A percentile compares a stretch with the other conserved stretches of the same genome.
Conservation (phyloP, 35 echinoderm and acorn worm species). For the Ophiothrix spiculata region DNA sequence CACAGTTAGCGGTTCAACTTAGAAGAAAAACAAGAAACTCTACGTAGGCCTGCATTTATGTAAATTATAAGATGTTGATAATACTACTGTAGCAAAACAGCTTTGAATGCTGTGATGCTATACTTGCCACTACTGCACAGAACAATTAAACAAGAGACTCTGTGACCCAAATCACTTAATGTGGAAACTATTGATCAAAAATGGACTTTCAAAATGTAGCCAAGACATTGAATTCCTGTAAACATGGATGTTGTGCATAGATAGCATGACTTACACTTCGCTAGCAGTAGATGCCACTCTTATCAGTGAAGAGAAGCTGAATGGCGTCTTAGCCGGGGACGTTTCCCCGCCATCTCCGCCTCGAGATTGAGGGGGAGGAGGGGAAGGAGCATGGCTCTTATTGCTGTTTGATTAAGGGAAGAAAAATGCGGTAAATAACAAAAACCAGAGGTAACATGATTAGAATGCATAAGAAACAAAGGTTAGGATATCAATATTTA, state of each 20-base stretch:
- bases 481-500: too few species aligned
- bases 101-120: too few species aligned
- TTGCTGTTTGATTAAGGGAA: not conserved
- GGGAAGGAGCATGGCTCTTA: slow-evolving; percentile 7
- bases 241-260: not conserved
- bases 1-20: too few species aligned
- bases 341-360: slow-evolving; percentile 36
- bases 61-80: too few species aligned
- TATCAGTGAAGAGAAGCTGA: slow-evolving; percentile 53
- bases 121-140: too few species aligned
- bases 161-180: too few species aligned
- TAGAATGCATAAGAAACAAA: not conserved
- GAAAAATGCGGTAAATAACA: slow-evolving; percentile 10
- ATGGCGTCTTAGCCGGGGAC: not conserved
- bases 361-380: slow-evolving; percentile 18
- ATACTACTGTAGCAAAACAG: too few species aligned
- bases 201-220: too few species aligned
- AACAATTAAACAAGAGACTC: too few species aligned
- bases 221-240: not conserved
- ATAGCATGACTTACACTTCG: slow-evolving; percentile 71
- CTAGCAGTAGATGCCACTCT: slow-evolving; percentile 46
- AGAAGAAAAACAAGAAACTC: too few species aligned
- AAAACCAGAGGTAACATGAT: not conserved
- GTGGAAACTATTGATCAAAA: too few species aligned
- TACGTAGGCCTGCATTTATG: too few species aligned